Conservation (phyloP, 2,797 vertebrate genomes). For the Pachyuromys duprasi region DNA sequence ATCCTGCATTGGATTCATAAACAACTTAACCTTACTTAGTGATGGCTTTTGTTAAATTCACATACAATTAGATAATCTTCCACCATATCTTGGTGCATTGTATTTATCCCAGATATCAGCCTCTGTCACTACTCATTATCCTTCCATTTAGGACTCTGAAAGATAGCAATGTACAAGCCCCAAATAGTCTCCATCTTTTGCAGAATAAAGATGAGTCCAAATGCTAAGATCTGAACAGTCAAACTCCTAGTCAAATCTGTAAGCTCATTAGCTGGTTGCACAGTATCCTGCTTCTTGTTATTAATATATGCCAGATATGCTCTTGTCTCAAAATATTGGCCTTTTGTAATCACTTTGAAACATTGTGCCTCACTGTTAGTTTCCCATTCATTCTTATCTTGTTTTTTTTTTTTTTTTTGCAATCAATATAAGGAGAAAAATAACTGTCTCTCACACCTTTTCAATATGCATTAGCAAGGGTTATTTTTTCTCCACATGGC, state of each 20-base stretch:
- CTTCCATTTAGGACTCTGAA: neutral
- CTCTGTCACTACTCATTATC: accelerated
- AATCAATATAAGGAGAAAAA: neutral
- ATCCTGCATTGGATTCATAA: neutral
- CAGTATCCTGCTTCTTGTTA: neutral
- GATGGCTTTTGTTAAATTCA: neutral
- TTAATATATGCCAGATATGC: neutral
- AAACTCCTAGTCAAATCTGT: neutral
- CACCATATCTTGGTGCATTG: accelerated
- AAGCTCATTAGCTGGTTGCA: neutral
- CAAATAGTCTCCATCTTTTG: neutral
- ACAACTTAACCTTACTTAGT: neutral
- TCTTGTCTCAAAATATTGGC: too few relatives aligned
- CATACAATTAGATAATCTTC: neutral
- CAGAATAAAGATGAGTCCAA: neutral
- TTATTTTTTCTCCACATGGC: neutral
- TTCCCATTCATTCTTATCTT: neutral
- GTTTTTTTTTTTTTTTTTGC: too few relatives aligned
- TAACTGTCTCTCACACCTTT: neutral
- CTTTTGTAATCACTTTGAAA: neutral
- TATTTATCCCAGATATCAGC: neutral
- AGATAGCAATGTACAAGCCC: neutral
- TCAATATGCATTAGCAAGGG: too few relatives aligned
- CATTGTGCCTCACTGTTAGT: neutral
- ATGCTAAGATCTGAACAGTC: neutral